These are phyloP conservation scores for Argyra leucocephala DNA, from an alignment of 2,888 invertebrate genomes.

Conservation along the genomic window DNA sequence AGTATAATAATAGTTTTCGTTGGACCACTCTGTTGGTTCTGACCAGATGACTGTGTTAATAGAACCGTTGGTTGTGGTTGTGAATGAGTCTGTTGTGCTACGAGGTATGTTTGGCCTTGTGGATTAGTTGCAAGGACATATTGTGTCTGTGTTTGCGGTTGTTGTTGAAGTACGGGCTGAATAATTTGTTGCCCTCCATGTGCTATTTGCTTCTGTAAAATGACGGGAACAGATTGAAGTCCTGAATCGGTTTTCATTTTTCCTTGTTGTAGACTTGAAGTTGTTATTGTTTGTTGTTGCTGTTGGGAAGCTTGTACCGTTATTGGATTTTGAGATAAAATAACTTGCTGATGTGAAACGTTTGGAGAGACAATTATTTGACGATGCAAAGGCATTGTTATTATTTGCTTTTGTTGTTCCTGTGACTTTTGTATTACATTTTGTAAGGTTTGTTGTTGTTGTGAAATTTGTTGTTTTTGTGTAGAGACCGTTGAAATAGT, in stretches of 20 bases:
- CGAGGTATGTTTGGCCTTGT: constrained; percentile 54
- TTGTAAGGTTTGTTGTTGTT: constrained; percentile 20
- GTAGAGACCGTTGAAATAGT: constrained; percentile 4
- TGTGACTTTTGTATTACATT: constrained; percentile 19
- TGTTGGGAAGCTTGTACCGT: constrained; percentile 9
- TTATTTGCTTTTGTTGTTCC: constrained; percentile 39
- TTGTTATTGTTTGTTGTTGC: constrained; percentile 29
- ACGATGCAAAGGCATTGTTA: constrained; percentile 33
- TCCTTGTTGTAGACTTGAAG: constrained; percentile 24
- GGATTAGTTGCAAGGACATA: constrained; percentile 43
- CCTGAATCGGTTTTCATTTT: constrained; percentile 42
- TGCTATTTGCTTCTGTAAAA: constrained; percentile 34
- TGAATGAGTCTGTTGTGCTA: constrained; percentile 49
- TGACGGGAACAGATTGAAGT: constrained; percentile 40
- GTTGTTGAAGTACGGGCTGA: constrained; percentile 34
- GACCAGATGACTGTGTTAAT: constrained; percentile 56
- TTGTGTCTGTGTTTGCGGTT: constrained; percentile 37
- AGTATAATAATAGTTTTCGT: constrained; percentile 62
- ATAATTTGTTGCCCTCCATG: constrained; percentile 30
- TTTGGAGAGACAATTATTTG: constrained; percentile 38
- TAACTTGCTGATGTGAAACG: constrained; percentile 27
- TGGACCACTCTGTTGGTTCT: constrained; percentile 55
- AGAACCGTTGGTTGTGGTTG: constrained; percentile 45
- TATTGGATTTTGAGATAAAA: constrained; percentile 26
- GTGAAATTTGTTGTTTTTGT: constrained; percentile 15